Conservation (phyloP, 2,113 vertebrate genomes). For the Mystacornis crossleyi region DNA sequence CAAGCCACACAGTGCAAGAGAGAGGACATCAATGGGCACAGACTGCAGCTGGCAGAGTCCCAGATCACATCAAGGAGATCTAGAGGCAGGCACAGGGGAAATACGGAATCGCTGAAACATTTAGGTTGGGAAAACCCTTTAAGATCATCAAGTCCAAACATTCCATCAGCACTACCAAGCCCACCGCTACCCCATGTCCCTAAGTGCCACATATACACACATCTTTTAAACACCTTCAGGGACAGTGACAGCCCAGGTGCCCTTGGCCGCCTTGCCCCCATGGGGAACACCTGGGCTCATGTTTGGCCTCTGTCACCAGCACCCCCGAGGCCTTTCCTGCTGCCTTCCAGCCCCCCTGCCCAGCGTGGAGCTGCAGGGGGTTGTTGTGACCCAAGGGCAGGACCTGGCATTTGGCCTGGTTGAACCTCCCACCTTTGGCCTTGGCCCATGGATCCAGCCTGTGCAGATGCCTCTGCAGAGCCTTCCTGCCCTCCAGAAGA, state of each 20-base stretch:
- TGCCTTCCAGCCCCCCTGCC: background rate
- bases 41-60: background rate
- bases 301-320: background rate
- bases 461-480: background rate
- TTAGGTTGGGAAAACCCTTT: background rate
- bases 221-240: background rate
- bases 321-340: background rate
- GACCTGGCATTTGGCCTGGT: background rate
- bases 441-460: accelerated
- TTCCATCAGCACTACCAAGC: background rate
- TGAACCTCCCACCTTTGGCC: background rate
- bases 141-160: background rate
- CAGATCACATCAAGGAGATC: background rate
- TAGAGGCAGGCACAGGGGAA: background rate
- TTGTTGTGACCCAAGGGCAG: background rate
- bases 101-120: accelerated
- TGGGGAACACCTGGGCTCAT: background rate
- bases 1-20: background rate
- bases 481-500: background rate
- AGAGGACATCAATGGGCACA: background rate
- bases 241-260: background rate
- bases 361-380: background rate
- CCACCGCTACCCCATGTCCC: background rate
- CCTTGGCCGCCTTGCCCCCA: background rate
- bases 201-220: accelerated